Base-by-base conservation (phyloP, 2,113 vertebrate genomes). In the Synodontis membranacea region DNA sequence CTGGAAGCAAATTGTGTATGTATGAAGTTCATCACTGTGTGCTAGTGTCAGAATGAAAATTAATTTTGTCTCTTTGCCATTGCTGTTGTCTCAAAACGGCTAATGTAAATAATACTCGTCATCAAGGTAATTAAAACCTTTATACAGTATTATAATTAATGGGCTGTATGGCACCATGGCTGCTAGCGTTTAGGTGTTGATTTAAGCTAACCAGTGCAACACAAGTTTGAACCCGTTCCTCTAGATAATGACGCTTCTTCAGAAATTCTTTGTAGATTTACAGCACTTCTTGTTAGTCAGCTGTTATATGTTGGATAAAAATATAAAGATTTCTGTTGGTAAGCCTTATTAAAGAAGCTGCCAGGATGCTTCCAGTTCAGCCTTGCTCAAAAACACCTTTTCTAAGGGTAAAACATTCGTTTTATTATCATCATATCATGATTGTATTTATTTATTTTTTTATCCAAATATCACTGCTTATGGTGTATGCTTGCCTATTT, bases 51-150 rank as follows among this genome's bases (percentile, higher is more conserved):
- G 28, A 76, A 50, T n/a, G 6, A 74, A 44, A 25, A 72, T 42
- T 9, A 1, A 4, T 72, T n/a, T 72, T n/a, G 28, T 11, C 42
- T 46, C 6, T 48, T 76, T 76, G 70, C 39, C 23, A 14, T 44
- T 42, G 42, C 44, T n/a, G 44, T 76, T 76, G 50, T 8, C 44
- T n/a, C 28, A 50, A 76, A 76, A 48, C 0, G 44, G 28, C 68
- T 72, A 25, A 28, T 42, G 12, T 2, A 46, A 39, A 31, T 28
- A 76, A 31, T 48, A 74, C 10, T 70, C 4, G 4, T 14, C 5
- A 14, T 44, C 42, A 75, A 46, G 72, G 46, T 75, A n/a, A 75
- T 75, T 75, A 75, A 75, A 75, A n/a, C 48, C 15, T 31, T 52
- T n/a, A 5, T n/a, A n/a, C n/a, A n/a, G n/a, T 50, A 23, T 50